Percentiles rank a stretch among this genome's conserved stretches.
phyloP scores from a whole-genome alignment of 2,797 vertebrate genomes.

The Sandelia bainsii region DNA sequence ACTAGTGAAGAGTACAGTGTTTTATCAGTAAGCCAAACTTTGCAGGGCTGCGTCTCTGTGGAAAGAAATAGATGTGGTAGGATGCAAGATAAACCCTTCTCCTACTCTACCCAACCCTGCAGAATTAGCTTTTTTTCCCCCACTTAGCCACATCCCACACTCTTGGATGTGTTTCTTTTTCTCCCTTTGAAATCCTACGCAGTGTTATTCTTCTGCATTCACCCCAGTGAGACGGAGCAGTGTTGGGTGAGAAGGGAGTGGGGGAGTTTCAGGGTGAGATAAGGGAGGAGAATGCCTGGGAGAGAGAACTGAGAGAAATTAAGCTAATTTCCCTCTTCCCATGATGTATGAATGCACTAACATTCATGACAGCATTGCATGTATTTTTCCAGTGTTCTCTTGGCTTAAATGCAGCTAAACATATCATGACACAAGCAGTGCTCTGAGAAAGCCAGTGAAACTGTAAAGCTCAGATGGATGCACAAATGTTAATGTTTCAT shows the following conservation, averaged over 20 bases:
- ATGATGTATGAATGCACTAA: constrained; percentile 56
- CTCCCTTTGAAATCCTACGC: constrained; percentile 59
- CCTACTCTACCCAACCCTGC: constrained; percentile 47
- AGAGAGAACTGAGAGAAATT: constrained; percentile 56
- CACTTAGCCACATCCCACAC: constrained; percentile 58
- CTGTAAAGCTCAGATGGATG: constrained; percentile 61
- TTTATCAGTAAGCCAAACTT: constrained; percentile 50
- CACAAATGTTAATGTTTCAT: constrained; percentile 74
- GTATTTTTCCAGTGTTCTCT: constrained; percentile 36
- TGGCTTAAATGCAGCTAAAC: constrained; percentile 55
- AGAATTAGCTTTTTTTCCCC: constrained; percentile 29
- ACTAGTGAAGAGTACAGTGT: constrained; percentile 33
- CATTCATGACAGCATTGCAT: constrained; percentile 39
- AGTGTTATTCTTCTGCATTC: constrained; percentile 34
- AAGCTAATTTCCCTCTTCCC: constrained; percentile 41
- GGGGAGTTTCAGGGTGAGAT: constrained; percentile 41
- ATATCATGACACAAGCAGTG: constrained; percentile 24
- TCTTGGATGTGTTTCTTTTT: constrained; percentile 6
- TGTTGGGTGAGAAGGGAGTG: constrained; percentile 34
- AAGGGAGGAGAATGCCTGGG: constrained; percentile 30
- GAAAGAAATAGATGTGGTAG: constrained; percentile 26
- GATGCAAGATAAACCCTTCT: constrained; percentile 51
- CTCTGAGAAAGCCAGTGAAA: constrained; percentile 36
- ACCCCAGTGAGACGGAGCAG: constrained; percentile 26
- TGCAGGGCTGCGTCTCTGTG: constrained; percentile 31